phyloP scores from a whole-genome alignment of 2,888 invertebrate species.

The Sminthurides aquaticus region DNA sequence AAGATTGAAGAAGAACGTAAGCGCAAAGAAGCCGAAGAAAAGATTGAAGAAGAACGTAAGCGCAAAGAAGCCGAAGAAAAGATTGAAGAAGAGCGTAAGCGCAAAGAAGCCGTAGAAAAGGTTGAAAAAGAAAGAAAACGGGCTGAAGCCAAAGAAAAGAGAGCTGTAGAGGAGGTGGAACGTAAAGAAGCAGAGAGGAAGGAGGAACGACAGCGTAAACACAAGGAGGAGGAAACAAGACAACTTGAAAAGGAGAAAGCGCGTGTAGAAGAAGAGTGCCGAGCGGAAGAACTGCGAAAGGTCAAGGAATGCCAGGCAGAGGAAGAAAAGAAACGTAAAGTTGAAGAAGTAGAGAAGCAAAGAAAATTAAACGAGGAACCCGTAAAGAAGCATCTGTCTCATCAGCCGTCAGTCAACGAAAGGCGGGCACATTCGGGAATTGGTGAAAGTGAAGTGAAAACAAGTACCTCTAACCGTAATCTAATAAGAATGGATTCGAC shows the following conservation, averaged over 20 bases:
- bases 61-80: constrained; percentile 3
- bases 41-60: neutral
- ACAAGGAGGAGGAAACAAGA: neutral
- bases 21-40: neutral
- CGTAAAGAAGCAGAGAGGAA: neutral
- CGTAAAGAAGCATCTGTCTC: neutral
- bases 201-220: constrained; percentile 1
- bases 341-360: constrained; percentile 2
- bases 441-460: constrained; percentile 16
- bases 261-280: neutral
- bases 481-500: constrained; percentile 27
- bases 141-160: constrained; percentile 8
- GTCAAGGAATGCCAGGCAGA: neutral
- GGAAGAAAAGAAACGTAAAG: neutral
- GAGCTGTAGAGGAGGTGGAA: constrained; percentile 2
- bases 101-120: constrained; percentile 9
- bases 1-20: constrained; percentile 22
- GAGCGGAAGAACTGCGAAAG: neutral
- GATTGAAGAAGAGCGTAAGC: neutral
- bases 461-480: constrained; percentile 4
- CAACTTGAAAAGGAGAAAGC: neutral
- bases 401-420: neutral
- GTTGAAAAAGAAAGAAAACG: neutral
- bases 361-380: constrained; percentile 15
- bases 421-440: constrained; percentile 2